Base-by-base conservation (phyloP, 2,797 vertebrate genomes). In the Halcyon smyrnensis region DNA sequence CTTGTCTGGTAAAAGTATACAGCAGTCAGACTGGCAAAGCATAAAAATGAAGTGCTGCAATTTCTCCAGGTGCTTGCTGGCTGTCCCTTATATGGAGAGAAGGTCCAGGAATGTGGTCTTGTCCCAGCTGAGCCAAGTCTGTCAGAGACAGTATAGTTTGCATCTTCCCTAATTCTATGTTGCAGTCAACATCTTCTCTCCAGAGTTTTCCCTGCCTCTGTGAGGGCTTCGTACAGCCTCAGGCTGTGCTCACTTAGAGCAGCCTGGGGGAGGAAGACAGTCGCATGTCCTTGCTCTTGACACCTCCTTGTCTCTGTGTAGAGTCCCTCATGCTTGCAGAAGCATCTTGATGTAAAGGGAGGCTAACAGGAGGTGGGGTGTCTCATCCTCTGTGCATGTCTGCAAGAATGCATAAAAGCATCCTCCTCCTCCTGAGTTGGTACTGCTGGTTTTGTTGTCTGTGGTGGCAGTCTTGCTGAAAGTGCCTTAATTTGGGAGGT, bases 51-150 rank as follows among this genome's bases (percentile, higher is more conserved):
- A 89, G 45, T 8, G 23, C 64, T 92, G 68, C 59, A 18, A 3
- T 80, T 94, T 73, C 94, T 68, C 87, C 84, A 85, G 28, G 50
- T 73, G 62, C 51, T 86, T 88, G 57, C 46, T 87, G 50, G 6
- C 56, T 74, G 34, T 76, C 68, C 39, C 54, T 92, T 80, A 36
- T 27, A 32, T 1, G 7, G 37, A 90, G 48, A 53, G 45, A 75
- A 89, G 11, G 41, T 79, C 56, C 60, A 34, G 77, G 56, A 93
- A 74, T 0, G 0, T 70, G 75, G 85, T 94, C 51, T 71, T 79
- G 51, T 28, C 39, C 56, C 43, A 60, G 76, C 32, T 68, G 75
- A 92, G 71, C 45, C 15, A 11, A 59, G 21, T 59, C 83, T 90
- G 74, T 90, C 86, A 32, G 59, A 95, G 77, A 37, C 64, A 77